Evolutionary conservation across 53 echinoderm and acorn worm species (phyloP).

Genomic region (Holothuria scabra): DNA sequence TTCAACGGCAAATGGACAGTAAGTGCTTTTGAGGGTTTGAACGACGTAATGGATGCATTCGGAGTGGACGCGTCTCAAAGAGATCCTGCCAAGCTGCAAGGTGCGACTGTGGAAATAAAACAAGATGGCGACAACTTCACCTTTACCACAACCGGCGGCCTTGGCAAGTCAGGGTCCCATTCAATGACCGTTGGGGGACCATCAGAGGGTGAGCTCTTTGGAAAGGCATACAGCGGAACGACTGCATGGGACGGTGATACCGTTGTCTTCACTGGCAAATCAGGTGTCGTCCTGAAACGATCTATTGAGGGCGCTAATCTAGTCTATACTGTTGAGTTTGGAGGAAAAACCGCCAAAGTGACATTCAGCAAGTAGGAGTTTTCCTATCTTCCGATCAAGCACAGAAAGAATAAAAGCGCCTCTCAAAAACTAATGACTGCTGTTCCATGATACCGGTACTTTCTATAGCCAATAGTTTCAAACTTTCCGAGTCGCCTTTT

Average conservation of each 20-base stretch:
- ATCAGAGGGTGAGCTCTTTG: slow-evolving; percentile 54
- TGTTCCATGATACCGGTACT: no score
- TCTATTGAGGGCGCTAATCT: slow-evolving; percentile 60
- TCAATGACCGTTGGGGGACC: slow-evolving; percentile 61
- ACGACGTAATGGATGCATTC: slow-evolving; percentile 62
- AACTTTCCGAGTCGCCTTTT: no score
- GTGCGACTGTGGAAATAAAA: slow-evolving; percentile 48
- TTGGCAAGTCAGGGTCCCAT: slow-evolving; percentile 44
- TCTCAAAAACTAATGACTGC: no score
- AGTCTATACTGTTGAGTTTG: slow-evolving; percentile 57
- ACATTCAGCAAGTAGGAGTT: slow-evolving; percentile 50
- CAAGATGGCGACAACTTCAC: slow-evolving; percentile 76
- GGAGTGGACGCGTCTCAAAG: slow-evolving; percentile 58
- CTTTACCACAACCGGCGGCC: slow-evolving; percentile 50
- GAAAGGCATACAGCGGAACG: slow-evolving; percentile 37
- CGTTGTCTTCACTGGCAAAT: slow-evolving; percentile 50
- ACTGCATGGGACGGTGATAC: slow-evolving; percentile 62
- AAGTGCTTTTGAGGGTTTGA: slow-evolving; percentile 46
- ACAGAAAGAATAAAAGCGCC: no score
- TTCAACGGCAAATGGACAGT: slow-evolving; percentile 64
- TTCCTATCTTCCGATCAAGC: no score
- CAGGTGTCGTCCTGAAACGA: slow-evolving; percentile 58
- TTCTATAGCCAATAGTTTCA: no score
- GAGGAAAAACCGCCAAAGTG: slow-evolving; percentile 58
- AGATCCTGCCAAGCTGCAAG: slow-evolving; percentile 40